A percentile compares a stretch with the other conserved stretches of the same genome.
Evolutionary conservation across 2,888 invertebrate species (phyloP).

Genomic region (Nasonia oneida): DNA sequence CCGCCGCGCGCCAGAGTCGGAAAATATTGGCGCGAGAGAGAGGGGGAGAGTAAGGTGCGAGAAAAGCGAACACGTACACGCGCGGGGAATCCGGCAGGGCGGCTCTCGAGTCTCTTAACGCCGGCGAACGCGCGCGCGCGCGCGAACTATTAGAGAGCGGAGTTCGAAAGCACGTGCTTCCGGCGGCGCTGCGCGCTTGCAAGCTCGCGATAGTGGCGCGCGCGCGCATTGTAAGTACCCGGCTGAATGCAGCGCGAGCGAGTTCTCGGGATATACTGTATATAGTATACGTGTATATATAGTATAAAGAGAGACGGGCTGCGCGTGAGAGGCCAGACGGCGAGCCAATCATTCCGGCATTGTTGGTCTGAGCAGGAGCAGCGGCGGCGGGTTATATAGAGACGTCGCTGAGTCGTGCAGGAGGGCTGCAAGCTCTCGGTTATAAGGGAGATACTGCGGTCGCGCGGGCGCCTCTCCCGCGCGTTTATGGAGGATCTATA

Average conservation of each 20-base stretch:
- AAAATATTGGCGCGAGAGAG: neutral
- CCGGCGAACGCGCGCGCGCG: conserved; percentile 26
- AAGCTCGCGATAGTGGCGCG: conserved; percentile 69
- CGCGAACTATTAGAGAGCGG: conserved; percentile 64
- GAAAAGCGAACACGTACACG: neutral
- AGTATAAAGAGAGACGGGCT: neutral
- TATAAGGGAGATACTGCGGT: conserved; percentile 39
- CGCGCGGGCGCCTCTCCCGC: neutral
- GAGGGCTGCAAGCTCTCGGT: too few relatives aligned
- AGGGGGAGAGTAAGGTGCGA: neutral
- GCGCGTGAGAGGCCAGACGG: conserved; percentile 68
- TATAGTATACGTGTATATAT: neutral
- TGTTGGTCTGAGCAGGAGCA: neutral
- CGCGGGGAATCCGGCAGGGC: neutral
- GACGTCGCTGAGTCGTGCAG: neutral
- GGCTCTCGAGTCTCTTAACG: neutral
- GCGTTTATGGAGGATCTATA: conserved; percentile 40
- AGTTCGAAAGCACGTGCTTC: conserved; percentile 66
- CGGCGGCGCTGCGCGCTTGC: conserved; percentile 62
- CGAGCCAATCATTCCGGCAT: conserved; percentile 71
- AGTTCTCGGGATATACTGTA: neutral
- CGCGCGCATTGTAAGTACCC: conserved; percentile 17
- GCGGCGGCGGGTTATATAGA: conserved; percentile 15
- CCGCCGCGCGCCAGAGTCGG: neutral
- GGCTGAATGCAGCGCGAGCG: conserved; percentile 69